phyloP scores from a whole-genome alignment of 2,113 vertebrate genomes.

The Meleagris gallopavo region DNA sequence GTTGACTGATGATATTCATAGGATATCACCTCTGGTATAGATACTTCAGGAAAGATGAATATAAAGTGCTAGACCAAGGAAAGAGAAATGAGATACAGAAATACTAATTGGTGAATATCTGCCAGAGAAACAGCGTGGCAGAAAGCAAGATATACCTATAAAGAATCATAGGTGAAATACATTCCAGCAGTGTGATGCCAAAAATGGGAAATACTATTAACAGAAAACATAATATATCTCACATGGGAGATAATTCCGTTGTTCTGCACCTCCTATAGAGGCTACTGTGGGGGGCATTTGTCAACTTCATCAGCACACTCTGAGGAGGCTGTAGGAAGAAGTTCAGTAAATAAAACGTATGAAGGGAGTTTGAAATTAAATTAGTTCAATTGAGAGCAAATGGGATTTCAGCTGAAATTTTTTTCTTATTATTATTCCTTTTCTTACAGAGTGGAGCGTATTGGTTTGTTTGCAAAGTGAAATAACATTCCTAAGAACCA shows the following conservation, averaged over 20 bases:
- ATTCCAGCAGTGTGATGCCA: not conserved
- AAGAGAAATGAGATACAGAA: not conserved
- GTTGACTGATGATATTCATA: not conserved
- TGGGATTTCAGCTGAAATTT: not conserved
- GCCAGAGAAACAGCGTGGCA: not conserved
- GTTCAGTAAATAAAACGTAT: not conserved
- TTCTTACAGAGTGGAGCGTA: not conserved
- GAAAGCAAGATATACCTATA: not conserved
- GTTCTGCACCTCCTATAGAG: not conserved
- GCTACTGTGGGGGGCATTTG: not conserved
- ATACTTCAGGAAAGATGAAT: not conserved
- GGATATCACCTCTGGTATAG: not conserved
- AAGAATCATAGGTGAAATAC: not conserved
- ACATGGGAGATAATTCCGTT: not conserved
- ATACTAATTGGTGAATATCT: not conserved
- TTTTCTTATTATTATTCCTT: not conserved
- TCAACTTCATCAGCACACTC: accelerated
- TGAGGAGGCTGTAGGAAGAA: not conserved
- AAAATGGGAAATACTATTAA: not conserved
- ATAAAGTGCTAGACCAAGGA: not conserved
- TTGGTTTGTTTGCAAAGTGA: not conserved
- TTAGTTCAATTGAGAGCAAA: not conserved
- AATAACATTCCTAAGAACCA: not conserved
- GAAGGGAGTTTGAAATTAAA: not conserved
- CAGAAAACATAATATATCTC: not conserved